Evolutionary conservation across 2,113 vertebrate genomes (phyloP).

Genomic region (Callipepla californica): DNA sequence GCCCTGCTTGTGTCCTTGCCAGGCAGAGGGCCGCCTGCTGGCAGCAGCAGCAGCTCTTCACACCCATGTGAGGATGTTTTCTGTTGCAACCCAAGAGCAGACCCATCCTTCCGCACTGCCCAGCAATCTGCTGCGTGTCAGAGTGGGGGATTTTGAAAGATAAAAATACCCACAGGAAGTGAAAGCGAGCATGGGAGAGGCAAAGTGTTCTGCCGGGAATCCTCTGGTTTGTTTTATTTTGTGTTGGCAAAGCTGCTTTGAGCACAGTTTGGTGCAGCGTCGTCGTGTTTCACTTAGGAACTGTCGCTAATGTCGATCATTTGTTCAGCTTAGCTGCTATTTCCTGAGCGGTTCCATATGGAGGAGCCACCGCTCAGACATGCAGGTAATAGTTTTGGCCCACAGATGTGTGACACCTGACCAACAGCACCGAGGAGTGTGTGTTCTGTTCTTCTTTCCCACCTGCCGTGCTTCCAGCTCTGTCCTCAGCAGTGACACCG

Average conservation of each 20-base stretch:
- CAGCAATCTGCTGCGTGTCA: background rate
- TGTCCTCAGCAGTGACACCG: background rate
- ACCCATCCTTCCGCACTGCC: background rate
- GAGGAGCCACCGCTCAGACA: background rate
- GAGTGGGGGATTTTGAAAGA: background rate
- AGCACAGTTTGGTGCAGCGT: background rate
- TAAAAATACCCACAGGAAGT: slow-evolving; percentile 23
- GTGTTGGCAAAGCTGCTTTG: background rate
- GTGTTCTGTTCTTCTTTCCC: background rate
- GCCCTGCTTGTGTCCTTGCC: background rate
- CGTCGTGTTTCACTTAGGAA: background rate
- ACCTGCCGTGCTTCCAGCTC: background rate
- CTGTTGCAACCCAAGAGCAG: background rate
- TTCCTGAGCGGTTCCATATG: background rate
- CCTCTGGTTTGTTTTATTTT: slow-evolving; percentile 6
- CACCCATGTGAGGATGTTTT: background rate
- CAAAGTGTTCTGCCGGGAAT: background rate
- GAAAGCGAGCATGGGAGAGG: background rate
- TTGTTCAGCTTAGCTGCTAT: background rate
- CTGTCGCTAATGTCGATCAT: background rate
- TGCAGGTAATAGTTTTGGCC: background rate
- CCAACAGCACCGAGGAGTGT: background rate
- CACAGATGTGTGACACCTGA: background rate
- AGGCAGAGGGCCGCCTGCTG: background rate
- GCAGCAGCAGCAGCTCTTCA: background rate